Evolutionary conservation across 2,888 invertebrate genomes (phyloP), one percentile per base, ranked within the genome.

Genomic region (Amiota minor): DNA sequence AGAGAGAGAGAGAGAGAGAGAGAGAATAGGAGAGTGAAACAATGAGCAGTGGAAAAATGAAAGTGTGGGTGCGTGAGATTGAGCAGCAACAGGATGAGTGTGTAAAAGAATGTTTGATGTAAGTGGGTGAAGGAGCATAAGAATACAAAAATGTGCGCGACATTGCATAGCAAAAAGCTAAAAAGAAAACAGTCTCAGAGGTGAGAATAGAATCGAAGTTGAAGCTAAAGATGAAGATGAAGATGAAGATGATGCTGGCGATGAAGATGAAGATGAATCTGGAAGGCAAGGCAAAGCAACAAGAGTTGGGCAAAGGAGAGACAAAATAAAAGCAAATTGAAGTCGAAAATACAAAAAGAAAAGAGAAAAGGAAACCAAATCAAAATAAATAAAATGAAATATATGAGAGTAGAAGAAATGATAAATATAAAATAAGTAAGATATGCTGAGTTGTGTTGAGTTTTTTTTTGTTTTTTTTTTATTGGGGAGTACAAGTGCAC

Each of bases 371-470:
- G n/a, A n/a, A 53, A n/a, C 12, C 53, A 53, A 53, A 53, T n/a
- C 12, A n/a, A 53, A 53, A 53, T 53, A 53, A 53, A 53, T 50
- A 50, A 53, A 53, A 53, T n/a, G 6, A 35, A 14, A 46, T 64
- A 46, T n/a, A 46, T 45, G 46, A 16, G 14, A 64, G 46, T 12
- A 64, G 64, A 35, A 46, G 45, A 64, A 64, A 23, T 16, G 16
- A 64, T 35, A 64, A 35, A 64, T 46, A 64, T 64, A 64, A 64
- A 35, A 50, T 14, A 49, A 67, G 50, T 47, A 67, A 12, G 8
- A 62, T 62, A 35, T 62, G 35, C 45, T 62, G 23, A 35, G 45
- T 62, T 62, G 16, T 62, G 12, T 62, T 45, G 35, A 35, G 35
- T 12, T 35, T 45, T 62, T 62, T 35, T 45, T 12, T 35, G 9